phyloP scores from a whole-genome alignment of 2,113 vertebrate genomes.

The Carettochelys insculpta region DNA sequence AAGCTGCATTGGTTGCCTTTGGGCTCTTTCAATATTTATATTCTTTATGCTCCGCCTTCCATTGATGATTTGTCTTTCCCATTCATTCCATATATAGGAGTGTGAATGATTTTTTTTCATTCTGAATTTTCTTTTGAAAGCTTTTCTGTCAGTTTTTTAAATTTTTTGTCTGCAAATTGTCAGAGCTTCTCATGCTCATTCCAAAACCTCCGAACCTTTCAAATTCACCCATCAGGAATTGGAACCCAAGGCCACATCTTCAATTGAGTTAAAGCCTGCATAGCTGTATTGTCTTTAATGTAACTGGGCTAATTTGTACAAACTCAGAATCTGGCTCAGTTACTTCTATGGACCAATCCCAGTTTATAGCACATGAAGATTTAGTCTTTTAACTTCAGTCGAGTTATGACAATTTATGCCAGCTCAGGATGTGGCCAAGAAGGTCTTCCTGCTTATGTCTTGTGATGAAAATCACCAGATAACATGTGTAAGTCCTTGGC shows the following conservation, averaged over 20 bases:
- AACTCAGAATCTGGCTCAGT: too few species aligned
- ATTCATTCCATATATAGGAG: accelerated
- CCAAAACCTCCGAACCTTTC: neutral
- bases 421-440: neutral
- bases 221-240: neutral
- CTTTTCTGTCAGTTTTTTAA: neutral
- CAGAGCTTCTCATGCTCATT: neutral
- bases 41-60: neutral
- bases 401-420: neutral
- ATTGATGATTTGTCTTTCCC: neutral
- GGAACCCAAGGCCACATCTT: neutral
- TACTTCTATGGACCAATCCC: neutral
- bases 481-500: neutral
- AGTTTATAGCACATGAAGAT: neutral
- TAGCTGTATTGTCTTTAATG: neutral
- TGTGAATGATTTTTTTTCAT: neutral
- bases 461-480: neutral
- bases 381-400: neutral
- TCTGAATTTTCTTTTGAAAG: neutral
- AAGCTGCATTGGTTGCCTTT: accelerated
- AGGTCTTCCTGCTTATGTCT: neutral
- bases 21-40: neutral
- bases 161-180: neutral
- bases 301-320: neutral
- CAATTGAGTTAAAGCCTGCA: accelerated